These are phyloP conservation scores for Tetramorium simillimum DNA, from an alignment of 1,140 invertebrate genomes.

Conservation along the genomic window DNA sequence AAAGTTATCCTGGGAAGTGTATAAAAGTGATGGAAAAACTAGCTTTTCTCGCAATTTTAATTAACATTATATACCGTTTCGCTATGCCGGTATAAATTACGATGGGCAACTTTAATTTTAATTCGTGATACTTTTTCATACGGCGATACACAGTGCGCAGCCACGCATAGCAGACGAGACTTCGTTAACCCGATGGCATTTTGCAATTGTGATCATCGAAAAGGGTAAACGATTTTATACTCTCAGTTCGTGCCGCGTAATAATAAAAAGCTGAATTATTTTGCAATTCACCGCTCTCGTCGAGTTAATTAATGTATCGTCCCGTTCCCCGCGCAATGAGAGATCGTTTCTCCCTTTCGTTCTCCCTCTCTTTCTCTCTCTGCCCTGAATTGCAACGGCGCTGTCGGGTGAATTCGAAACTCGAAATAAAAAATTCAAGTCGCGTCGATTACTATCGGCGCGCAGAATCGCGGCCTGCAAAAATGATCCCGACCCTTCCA, in stretches of 20 bases:
- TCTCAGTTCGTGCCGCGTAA: constrained; percentile 44
- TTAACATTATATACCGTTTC: neutral
- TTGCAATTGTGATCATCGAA: constrained; percentile 48
- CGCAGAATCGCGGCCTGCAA: constrained; percentile 29
- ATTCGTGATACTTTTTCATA: constrained; percentile 50
- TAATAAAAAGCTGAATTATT: constrained; percentile 60
- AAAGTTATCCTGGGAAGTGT: neutral
- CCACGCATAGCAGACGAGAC: constrained; percentile 13
- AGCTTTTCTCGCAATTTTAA: neutral
- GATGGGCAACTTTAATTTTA: constrained; percentile 34
- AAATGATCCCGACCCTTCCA: constrained; percentile 28
- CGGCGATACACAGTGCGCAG: neutral
- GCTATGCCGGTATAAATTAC: constrained; percentile 25
- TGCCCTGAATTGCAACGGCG: neutral
- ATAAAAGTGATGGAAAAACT: neutral
- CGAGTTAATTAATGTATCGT: constrained; percentile 52
- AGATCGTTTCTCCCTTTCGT: neutral
- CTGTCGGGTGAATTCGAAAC: constrained; percentile 32
- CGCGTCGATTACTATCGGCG: constrained; percentile 43
- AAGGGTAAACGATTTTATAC: constrained; percentile 48
- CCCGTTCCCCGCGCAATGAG: neutral
- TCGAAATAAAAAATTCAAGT: constrained; percentile 59
- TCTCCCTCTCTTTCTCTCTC: neutral
- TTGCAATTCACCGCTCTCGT: constrained; percentile 44
- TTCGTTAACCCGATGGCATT: constrained; percentile 36